Conservation (phyloP, 2,797 vertebrate genomes). For the Allobates femoralis region DNA sequence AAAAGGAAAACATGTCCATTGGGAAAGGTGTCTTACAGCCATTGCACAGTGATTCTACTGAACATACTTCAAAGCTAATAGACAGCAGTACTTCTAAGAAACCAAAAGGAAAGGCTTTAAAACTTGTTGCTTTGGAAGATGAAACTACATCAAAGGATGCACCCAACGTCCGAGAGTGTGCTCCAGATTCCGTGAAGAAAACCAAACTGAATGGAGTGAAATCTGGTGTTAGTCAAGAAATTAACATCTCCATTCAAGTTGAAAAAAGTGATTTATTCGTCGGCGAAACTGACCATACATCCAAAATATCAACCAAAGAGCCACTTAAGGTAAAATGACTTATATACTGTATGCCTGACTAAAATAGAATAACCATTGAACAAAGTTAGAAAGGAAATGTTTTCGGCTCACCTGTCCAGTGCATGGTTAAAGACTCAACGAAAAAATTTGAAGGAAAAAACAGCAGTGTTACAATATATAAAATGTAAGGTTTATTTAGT, state of each 20-base stretch:
- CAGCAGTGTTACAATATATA: no score
- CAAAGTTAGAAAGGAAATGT: no score
- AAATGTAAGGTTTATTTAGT: no score
- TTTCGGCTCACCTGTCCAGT: no score
- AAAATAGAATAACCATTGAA: no score
- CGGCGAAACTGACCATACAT: neutral
- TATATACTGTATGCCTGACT: neutral
- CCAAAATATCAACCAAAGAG: neutral
- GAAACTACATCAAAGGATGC: neutral
- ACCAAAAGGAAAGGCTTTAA: neutral
- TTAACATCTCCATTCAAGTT: neutral
- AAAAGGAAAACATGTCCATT: neutral
- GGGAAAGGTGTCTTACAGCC: neutral
- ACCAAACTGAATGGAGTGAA: neutral
- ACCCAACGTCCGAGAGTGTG: neutral
- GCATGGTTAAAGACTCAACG: no score
- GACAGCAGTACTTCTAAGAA: neutral
- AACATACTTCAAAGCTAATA: neutral
- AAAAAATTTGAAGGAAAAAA: no score
- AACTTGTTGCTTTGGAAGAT: neutral
- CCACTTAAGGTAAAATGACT: slow-evolving; percentile 38
- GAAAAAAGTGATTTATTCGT: neutral
- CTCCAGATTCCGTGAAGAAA: neutral
- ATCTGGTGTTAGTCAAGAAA: neutral
- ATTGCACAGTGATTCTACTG: neutral